Percentiles rank a stretch among this genome's conserved stretches.
Evolutionary conservation across 1,140 invertebrate genomes (phyloP).

Genomic region (Spodoptera litura): DNA sequence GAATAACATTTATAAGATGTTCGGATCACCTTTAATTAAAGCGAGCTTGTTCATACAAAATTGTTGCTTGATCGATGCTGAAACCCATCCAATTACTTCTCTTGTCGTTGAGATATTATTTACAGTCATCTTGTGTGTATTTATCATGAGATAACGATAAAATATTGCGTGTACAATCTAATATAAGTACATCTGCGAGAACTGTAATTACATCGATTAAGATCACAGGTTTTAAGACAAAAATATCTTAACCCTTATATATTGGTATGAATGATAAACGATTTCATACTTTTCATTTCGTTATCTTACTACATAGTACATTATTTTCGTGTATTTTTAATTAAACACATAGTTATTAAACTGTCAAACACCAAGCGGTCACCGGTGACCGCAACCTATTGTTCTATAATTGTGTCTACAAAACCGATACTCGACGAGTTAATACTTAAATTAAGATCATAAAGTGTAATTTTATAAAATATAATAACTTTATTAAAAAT

Average conservation of each 20-base stretch:
- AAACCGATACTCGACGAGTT: too few relatives aligned
- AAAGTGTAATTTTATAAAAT: too few relatives aligned
- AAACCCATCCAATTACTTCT: slow-evolving; percentile 76
- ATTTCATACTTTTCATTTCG: too few relatives aligned
- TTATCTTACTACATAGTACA: too few relatives aligned
- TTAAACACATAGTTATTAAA: too few relatives aligned
- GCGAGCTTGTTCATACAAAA: slow-evolving; percentile 34
- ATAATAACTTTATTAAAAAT: too few relatives aligned
- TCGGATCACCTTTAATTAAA: slow-evolving; percentile 26
- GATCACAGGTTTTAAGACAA: slow-evolving; percentile 26
- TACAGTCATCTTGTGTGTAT: slow-evolving; percentile 73
- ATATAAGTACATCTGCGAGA: slow-evolving; percentile 45
- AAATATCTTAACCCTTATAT: slow-evolving; percentile 8
- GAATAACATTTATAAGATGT: slow-evolving; percentile 10
- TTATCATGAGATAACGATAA: slow-evolving; percentile 73
- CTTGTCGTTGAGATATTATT: slow-evolving; percentile 77
- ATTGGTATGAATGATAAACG: neutral
- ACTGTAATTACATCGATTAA: slow-evolving; percentile 53
- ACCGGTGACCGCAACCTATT: too few relatives aligned
- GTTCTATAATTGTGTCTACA: too few relatives aligned
- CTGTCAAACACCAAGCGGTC: too few relatives aligned
- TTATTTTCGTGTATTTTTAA: too few relatives aligned
- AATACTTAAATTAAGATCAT: too few relatives aligned
- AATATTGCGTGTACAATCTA: slow-evolving; percentile 54
- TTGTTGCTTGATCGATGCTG: slow-evolving; percentile 65